Evolutionary conservation across 2,113 vertebrate genomes (phyloP).

Genomic region (Embiotoca jacksoni): DNA sequence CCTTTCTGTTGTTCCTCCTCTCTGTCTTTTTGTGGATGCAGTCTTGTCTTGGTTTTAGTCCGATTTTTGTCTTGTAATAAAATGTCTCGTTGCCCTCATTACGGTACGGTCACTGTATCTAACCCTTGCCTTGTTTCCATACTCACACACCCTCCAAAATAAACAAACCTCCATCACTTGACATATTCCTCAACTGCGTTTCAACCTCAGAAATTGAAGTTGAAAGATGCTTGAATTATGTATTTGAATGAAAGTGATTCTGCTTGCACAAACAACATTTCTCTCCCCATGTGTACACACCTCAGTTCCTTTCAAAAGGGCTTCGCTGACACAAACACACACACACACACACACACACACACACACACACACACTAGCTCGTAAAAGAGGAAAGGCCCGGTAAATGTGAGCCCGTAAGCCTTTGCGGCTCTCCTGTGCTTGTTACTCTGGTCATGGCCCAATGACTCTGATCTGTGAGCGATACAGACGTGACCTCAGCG

Average conservation of each 20-base stretch:
- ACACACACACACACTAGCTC: slow-evolving; percentile 44
- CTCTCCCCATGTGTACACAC: slow-evolving; percentile 35
- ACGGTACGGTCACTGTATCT: slow-evolving; percentile 40
- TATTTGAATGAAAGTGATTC: slow-evolving; percentile 63
- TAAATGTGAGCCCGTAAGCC: slow-evolving; percentile 17
- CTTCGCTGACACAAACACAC: background rate
- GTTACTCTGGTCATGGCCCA: slow-evolving; percentile 50
- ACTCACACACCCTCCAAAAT: slow-evolving; percentile 40
- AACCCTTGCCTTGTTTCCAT: slow-evolving; percentile 58
- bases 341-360: background rate
- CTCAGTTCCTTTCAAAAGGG: slow-evolving; percentile 26
- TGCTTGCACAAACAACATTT: slow-evolving; percentile 62
- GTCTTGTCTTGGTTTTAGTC: slow-evolving; percentile 23
- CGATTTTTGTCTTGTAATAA: slow-evolving; percentile 38
- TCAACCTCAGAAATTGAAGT: slow-evolving; percentile 73
- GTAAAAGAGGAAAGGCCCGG: slow-evolving; percentile 21
- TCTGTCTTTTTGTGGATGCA: slow-evolving; percentile 43
- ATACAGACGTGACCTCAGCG: slow-evolving; percentile 47
- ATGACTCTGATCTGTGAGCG: slow-evolving; percentile 50
- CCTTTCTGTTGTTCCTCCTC: slow-evolving; percentile 44
- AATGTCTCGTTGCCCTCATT: slow-evolving; percentile 33
- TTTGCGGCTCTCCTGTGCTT: slow-evolving; percentile 36
- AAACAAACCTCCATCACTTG: slow-evolving; percentile 59
- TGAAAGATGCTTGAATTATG: slow-evolving; percentile 73
- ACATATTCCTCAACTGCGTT: slow-evolving; percentile 61